Evolutionary conservation across 1,140 invertebrate species (phyloP), one percentile per base, ranked within the genome.

Genomic region (Neodiprion lecontei): DNA sequence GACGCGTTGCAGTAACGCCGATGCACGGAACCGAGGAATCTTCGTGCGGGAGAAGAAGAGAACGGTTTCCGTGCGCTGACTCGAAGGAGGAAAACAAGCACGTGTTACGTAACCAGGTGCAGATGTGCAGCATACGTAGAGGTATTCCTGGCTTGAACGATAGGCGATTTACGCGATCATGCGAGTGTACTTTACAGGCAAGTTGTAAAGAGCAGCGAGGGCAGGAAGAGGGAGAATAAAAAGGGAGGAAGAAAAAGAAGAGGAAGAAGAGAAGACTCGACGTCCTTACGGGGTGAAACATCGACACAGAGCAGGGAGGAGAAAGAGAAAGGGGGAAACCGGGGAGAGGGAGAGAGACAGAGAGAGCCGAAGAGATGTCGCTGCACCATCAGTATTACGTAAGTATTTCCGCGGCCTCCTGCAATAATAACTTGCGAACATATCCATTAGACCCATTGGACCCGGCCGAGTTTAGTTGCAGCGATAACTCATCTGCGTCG

Each of bases 371-470:
- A 86, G 83, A 83, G 77, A 88, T 88, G 87, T 87, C 87, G 82
- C 81, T 87, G 74, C 86, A 88, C 82, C 86, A 88, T 77, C 85
- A 85, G 81, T 88, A 88, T 80, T 88, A 88, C 80, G 87, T 88
- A 75, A 88, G 87, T 88, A 81, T 61, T 61, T 17, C 11, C 53
- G n/a, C 53, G 28, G 28, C 5, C 28, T 40, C 28, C 28, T 40
- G 28, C 1, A 40, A 40, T 40, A 40, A 40, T 40, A 40, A 40
- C 28, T 17, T 5, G 53, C 53, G n/a, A 61, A 61, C 53, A 61
- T 61, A 61, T 61, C 53, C 53, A 17, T 17, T 61, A 17, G 28
- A 40, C 28, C 28, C 28, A 40, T 40, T 40, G 28, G 28, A 40
- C 5, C 2, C 28, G 28, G 28, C 5, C 28, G 28, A 40, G 28